phyloP scores from a whole-genome alignment of 1,140 invertebrate species.

The Antheraea pernyi region DNA sequence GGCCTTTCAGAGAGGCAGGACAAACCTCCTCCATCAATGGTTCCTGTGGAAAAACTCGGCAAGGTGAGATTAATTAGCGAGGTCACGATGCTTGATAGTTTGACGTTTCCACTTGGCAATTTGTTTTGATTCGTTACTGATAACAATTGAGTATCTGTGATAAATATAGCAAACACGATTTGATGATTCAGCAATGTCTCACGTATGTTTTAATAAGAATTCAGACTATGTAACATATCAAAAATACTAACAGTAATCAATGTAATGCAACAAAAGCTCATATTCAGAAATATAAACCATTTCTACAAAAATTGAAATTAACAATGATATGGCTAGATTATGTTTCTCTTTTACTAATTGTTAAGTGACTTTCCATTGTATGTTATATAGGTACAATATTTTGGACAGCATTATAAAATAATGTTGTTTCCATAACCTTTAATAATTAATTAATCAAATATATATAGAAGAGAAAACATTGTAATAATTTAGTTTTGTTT shows the following conservation, averaged over 20 bases:
- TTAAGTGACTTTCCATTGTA: no score
- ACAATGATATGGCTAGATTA: no score
- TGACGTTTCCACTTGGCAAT: slow-evolving; percentile 25
- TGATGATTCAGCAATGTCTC: slow-evolving; percentile 16
- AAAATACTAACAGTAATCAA: background rate
- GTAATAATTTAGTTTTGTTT: no score
- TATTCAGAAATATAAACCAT: no score
- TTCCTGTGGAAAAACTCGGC: slow-evolving; percentile 85
- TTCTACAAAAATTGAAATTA: no score
- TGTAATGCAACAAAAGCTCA: background rate
- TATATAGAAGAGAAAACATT: no score
- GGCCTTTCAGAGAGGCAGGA: slow-evolving; percentile 45
- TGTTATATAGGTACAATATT: no score
- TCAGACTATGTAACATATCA: background rate
- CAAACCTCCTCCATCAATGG: slow-evolving; percentile 79
- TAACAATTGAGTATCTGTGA: slow-evolving; percentile 14
- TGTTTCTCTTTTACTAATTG: no score
- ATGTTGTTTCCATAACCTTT: no score
- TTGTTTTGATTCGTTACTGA: slow-evolving; percentile 30
- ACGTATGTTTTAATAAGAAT: background rate
- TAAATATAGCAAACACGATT: slow-evolving; percentile 14
- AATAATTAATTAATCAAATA: no score
- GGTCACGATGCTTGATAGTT: slow-evolving; percentile 16
- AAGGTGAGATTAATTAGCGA: slow-evolving; percentile 77
- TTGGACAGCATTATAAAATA: no score